phyloP scores from a whole-genome alignment of 35 echinoderm and acorn worm species.

The Lytechinus variegatus region DNA sequence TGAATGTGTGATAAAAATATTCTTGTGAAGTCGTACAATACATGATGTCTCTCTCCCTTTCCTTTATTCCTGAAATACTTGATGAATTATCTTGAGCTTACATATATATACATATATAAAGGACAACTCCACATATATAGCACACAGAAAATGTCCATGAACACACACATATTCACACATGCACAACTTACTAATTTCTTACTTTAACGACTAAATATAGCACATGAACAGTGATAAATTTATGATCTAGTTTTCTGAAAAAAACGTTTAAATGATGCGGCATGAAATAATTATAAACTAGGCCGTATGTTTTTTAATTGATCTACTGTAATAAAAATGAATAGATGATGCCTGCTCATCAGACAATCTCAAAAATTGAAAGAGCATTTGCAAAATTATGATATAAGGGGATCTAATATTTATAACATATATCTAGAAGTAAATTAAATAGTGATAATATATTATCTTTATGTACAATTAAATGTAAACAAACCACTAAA shows the following conservation, averaged over 20 bases:
- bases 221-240: neutral
- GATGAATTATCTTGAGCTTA: too few relatives aligned
- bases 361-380: neutral
- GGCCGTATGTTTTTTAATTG: too few relatives aligned
- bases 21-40: neutral
- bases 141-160: neutral
- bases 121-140: neutral
- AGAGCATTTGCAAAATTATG: too few relatives aligned
- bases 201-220: neutral
- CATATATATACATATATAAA: neutral
- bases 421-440: neutral
- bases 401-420: neutral
- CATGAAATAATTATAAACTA: too few relatives aligned
- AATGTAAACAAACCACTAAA: too few relatives aligned
- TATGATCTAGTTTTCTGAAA: neutral
- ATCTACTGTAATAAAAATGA: neutral
- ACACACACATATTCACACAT: neutral
- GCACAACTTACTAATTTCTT: neutral
- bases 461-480: too few relatives aligned
- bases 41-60: neutral
- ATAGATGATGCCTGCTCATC: neutral
- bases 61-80: neutral
- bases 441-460: too few relatives aligned
- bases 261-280: too few relatives aligned
- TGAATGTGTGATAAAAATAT: neutral